phyloP scores from a whole-genome alignment of 2,888 invertebrate species.

The Parochlus steinenii region DNA sequence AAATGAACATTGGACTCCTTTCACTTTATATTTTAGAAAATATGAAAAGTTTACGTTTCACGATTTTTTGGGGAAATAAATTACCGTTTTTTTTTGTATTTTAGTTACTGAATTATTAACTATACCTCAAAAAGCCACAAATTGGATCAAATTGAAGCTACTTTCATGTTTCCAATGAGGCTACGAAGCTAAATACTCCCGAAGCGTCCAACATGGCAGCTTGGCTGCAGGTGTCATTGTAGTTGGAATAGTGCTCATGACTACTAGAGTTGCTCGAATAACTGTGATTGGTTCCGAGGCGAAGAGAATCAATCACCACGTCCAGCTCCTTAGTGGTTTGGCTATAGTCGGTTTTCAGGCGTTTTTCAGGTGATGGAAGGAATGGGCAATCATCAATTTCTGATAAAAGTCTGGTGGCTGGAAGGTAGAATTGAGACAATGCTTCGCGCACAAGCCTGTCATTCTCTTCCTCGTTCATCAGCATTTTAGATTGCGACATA shows the following conservation, averaged over 20 bases:
- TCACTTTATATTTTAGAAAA: too few relatives aligned
- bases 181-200: slow-evolving; percentile 28
- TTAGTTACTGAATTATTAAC: too few relatives aligned
- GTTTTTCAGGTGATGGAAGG: slow-evolving; percentile 17
- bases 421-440: slow-evolving; percentile 52
- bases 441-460: slow-evolving; percentile 52
- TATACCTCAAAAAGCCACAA: too few relatives aligned
- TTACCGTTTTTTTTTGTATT: too few relatives aligned
- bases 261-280: slow-evolving; percentile 15
- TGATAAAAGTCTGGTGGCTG: slow-evolving; percentile 48
- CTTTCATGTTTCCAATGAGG: slow-evolving; percentile 31
- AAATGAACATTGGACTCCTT: too few relatives aligned
- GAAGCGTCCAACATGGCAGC: slow-evolving; percentile 42
- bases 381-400: slow-evolving; percentile 44
- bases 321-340: slow-evolving; percentile 32
- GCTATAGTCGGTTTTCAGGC: slow-evolving; percentile 24
- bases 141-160: too few relatives aligned
- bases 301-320: slow-evolving; percentile 31
- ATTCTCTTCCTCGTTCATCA: slow-evolving; percentile 41
- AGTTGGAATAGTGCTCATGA: slow-evolving; percentile 22
- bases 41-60: too few relatives aligned
- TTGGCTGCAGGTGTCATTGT: slow-evolving; percentile 41
- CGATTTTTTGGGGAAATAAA: too few relatives aligned
- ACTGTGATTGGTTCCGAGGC: slow-evolving; percentile 21
- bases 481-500: slow-evolving; percentile 23